Evolutionary conservation across 2,113 vertebrate species (phyloP).

Genomic region (Origma solitaria): DNA sequence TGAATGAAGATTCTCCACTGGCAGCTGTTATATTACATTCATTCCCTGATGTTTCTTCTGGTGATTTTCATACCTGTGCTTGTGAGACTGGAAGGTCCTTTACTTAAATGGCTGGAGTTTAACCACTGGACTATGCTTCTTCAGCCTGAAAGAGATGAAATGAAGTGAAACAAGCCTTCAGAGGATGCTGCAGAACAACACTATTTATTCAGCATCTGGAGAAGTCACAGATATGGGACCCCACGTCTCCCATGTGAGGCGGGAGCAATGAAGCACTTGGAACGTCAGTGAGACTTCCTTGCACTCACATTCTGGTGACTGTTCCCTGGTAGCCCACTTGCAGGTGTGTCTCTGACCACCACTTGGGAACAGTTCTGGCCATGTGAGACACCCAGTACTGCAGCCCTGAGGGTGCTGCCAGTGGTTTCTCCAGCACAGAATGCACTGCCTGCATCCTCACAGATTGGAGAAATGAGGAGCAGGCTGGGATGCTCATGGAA

Average conservation of each 20-base stretch:
- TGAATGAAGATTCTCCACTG: not conserved
- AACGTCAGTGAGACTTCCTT: not conserved
- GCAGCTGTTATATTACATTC: not conserved
- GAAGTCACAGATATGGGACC: not conserved
- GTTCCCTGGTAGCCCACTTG: not conserved
- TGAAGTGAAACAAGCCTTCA: not conserved
- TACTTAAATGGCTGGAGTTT: not conserved
- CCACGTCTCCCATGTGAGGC: accelerated
- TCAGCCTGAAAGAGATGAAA: not conserved
- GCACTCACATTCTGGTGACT: not conserved
- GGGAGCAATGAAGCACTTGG: not conserved
- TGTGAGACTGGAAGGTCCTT: not conserved
- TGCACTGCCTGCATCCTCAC: not conserved
- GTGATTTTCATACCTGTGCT: not conserved
- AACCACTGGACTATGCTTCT: not conserved
- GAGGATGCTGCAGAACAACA: not conserved
- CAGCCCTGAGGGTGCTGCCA: not conserved
- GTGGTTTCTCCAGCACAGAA: not conserved
- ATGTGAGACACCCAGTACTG: accelerated
- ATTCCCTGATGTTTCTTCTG: not conserved
- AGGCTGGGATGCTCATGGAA: not conserved
- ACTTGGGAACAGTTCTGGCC: accelerated
- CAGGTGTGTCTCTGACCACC: not conserved
- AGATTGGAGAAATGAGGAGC: not conserved
- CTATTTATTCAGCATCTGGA: not conserved